Percentiles rank a stretch among this genome's conserved stretches.
These are phyloP conservation scores for Tetranychus piercei DNA, from an alignment of 2,888 invertebrate genomes.

Conservation along the genomic window DNA sequence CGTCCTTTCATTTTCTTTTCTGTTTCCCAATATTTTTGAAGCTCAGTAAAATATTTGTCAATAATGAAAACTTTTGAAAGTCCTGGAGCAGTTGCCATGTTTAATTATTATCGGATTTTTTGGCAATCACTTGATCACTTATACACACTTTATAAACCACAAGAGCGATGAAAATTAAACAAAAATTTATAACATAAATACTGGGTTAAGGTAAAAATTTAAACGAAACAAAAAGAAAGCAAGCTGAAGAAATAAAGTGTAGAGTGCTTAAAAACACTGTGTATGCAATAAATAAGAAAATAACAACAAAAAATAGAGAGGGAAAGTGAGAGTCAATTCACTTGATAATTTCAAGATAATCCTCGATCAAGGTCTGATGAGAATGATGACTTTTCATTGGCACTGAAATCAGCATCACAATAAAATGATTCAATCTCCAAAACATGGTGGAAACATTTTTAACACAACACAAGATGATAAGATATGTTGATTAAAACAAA, in stretches of 20 bases:
- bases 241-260: not conserved
- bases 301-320: not conserved
- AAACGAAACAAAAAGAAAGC: not conserved
- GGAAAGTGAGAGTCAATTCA: not conserved
- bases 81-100: constrained; percentile 72
- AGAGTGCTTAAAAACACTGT: not conserved
- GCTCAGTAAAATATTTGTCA: constrained; percentile 89
- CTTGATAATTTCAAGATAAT: constrained; percentile 2
- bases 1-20: constrained; percentile 40
- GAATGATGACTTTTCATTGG: not conserved
- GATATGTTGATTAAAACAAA: no score
- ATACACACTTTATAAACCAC: no score
- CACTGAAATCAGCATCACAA: not conserved
- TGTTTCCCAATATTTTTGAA: constrained; percentile 89
- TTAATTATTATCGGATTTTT: not conserved
- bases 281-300: not conserved
- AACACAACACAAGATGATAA: no score
- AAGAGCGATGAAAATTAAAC: no score
- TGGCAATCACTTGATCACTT: no score
- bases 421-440: not conserved
- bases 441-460: no score
- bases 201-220: no score
- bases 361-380: constrained; percentile 1
- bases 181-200: no score
- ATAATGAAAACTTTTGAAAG: constrained; percentile 90